phyloP scores from a whole-genome alignment of 2,888 invertebrate species.

The Digitonthophagus gazella region DNA sequence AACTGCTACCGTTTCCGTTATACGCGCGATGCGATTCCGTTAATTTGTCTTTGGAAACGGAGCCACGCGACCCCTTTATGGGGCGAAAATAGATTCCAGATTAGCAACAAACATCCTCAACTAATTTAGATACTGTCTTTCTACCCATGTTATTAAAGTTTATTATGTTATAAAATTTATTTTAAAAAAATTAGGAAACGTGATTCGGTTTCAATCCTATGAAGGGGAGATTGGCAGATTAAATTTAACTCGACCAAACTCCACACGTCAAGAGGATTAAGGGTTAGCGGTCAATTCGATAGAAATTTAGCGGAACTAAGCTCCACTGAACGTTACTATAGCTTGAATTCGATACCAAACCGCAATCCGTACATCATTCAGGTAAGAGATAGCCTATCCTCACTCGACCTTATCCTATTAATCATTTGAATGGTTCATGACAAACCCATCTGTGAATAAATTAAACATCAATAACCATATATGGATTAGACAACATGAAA shows the following conservation, averaged over 20 bases:
- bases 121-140: too few species aligned
- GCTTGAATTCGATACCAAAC: neutral
- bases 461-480: too few species aligned
- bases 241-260: neutral
- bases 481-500: too few species aligned
- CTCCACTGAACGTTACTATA: neutral
- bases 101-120: neutral
- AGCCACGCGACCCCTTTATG: neutral
- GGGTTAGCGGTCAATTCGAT: neutral
- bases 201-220: too few species aligned
- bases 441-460: neutral
- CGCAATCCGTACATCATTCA: neutral
- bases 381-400: neutral
- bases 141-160: too few species aligned
- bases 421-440: neutral
- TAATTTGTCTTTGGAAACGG: too few species aligned
- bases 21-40: too few species aligned
- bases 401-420: neutral
- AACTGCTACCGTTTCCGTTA: neutral
- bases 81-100: neutral
- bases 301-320: neutral
- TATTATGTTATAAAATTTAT: neutral
- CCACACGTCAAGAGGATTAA: neutral
- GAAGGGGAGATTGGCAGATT: neutral
- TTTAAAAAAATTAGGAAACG: too few species aligned